phyloP scores from a whole-genome alignment of 2,888 invertebrate species.

The Leucoptera coffeella region DNA sequence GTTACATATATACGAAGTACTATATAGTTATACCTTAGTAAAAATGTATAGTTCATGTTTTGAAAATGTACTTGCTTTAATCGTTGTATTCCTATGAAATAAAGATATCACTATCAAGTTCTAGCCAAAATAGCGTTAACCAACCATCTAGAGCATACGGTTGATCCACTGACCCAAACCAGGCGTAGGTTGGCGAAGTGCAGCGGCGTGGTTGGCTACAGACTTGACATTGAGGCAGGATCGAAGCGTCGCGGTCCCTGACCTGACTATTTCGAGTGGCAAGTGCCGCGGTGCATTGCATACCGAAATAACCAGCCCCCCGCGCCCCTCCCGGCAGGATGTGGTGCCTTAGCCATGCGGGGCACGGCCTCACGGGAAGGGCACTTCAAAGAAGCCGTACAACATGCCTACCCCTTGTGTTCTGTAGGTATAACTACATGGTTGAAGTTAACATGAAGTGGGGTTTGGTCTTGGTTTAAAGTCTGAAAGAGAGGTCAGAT shows the following conservation, averaged over 20 bases:
- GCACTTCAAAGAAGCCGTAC: constrained; percentile 17
- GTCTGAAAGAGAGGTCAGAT: too few relatives aligned
- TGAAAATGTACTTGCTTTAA: too few relatives aligned
- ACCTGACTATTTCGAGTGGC: constrained; percentile 53
- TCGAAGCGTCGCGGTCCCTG: constrained; percentile 49
- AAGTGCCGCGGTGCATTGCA: constrained; percentile 45
- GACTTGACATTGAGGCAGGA: constrained; percentile 52
- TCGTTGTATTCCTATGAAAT: too few relatives aligned
- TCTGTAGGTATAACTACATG: not conserved
- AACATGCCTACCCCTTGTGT: constrained; percentile 16
- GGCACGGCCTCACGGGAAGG: constrained; percentile 23
- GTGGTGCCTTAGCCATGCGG: constrained; percentile 24
- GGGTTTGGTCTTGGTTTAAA: too few relatives aligned
- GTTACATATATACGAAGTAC: too few relatives aligned
- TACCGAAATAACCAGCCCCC: constrained; percentile 48
- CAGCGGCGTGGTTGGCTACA: constrained; percentile 17
- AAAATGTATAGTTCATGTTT: too few relatives aligned
- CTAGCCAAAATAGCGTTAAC: constrained; percentile 18
- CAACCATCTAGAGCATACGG: too few relatives aligned
- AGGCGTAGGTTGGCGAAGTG: constrained; percentile 9
- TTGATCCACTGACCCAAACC: too few relatives aligned
- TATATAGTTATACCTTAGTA: too few relatives aligned
- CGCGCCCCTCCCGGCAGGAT: constrained; percentile 20
- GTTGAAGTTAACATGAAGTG: too few relatives aligned
- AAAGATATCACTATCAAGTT: too few relatives aligned